A percentile compares a stretch with the other conserved stretches of the same genome.
These are phyloP conservation scores for Antheraea assamensis DNA, from an alignment of 2,888 invertebrate genomes.

Conservation along the genomic window DNA sequence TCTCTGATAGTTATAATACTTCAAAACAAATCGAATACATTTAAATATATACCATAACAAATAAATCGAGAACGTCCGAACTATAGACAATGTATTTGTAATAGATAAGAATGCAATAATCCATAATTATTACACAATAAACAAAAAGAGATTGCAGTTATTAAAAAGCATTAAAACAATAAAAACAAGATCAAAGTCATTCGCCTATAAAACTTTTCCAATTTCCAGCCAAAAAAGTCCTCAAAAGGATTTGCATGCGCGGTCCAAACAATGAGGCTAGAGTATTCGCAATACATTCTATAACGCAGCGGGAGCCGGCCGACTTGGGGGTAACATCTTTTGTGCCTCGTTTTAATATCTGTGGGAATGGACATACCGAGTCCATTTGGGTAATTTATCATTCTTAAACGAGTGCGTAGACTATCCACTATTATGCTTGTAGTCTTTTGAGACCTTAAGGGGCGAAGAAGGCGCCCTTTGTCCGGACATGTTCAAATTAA, in stretches of 20 bases:
- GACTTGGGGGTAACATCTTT: conserved; percentile 66
- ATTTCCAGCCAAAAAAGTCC: conserved; percentile 71
- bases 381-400: conserved; percentile 81
- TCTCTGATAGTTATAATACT: too few relatives aligned
- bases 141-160: conserved; percentile 30
- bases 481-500: conserved; percentile 60
- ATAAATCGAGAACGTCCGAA: too few relatives aligned
- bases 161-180: conserved; percentile 58
- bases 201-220: conserved; percentile 71
- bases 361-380: conserved; percentile 81
- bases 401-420: conserved; percentile 78
- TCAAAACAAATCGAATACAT: too few relatives aligned
- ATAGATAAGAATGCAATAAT: too few relatives aligned
- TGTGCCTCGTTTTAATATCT: conserved; percentile 79
- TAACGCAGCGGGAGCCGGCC: conserved; percentile 74
- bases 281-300: conserved; percentile 76
- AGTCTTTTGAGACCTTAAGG: conserved; percentile 64
- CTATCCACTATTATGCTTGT: conserved; percentile 66
- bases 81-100: too few relatives aligned
- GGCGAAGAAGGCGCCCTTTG: conserved; percentile 68
- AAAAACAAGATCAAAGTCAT: conserved; percentile 61
- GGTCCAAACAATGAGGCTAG: conserved; percentile 58
- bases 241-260: conserved; percentile 77
- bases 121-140: neutral
- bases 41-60: too few relatives aligned